Conservation (phyloP, 2,797 vertebrate genomes). For the Coreius guichenoti region DNA sequence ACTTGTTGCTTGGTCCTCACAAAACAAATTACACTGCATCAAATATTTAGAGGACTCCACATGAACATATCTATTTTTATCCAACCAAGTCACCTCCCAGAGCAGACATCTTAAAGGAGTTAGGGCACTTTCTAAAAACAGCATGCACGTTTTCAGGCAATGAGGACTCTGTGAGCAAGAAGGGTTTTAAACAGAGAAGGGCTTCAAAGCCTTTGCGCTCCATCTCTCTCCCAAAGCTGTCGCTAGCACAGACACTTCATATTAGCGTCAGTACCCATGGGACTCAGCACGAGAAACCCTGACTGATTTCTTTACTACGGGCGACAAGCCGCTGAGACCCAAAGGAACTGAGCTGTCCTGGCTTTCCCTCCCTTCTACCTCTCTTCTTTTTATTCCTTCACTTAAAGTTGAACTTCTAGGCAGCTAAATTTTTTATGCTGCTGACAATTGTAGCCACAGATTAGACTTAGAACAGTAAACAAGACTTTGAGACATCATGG, state of each 20-base stretch:
- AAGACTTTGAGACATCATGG: not conserved
- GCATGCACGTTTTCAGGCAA: conserved; percentile 53
- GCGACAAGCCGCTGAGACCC: conserved; percentile 35
- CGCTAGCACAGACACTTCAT: conserved; percentile 38
- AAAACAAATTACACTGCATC: conserved; percentile 49
- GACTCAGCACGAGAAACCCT: conserved; percentile 15
- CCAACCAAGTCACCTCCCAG: conserved; percentile 36
- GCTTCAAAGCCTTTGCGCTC: conserved; percentile 39
- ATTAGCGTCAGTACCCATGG: conserved; percentile 34
- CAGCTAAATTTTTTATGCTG: not conserved
- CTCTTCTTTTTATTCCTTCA: conserved; percentile 14
- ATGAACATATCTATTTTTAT: conserved; percentile 54
- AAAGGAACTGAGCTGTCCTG: conserved; percentile 41
- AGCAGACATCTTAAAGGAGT: conserved; percentile 41
- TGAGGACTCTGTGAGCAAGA: conserved; percentile 18
- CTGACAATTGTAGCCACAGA: not conserved
- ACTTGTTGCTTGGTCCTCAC: conserved; percentile 41
- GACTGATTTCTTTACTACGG: conserved; percentile 19
- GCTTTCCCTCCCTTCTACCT: conserved; percentile 2
- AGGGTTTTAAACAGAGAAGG: conserved; percentile 30
- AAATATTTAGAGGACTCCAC: conserved; percentile 50
- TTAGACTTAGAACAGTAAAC: not conserved
- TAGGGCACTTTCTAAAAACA: conserved; percentile 53
- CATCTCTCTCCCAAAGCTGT: conserved; percentile 40
- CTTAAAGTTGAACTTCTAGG: conserved; percentile 19